Conservation (phyloP, 2,113 vertebrate genomes). For the Ageneiosus marmoratus region DNA sequence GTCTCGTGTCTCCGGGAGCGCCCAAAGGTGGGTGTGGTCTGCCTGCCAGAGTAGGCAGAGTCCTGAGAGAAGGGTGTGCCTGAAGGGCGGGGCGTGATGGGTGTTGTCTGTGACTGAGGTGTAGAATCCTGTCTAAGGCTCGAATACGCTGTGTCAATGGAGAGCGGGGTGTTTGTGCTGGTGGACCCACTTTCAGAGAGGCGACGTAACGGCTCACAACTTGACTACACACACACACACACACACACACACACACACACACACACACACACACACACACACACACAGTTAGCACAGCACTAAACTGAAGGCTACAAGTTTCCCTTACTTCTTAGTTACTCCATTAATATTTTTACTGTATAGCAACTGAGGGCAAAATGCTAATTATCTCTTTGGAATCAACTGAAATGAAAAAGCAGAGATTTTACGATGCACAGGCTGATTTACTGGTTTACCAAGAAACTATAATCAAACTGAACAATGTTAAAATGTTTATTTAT, state of each 20-base stretch:
- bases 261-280: not conserved
- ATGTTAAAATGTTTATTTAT: not conserved
- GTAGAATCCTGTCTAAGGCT: slow-evolving; percentile 85
- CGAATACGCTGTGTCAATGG: slow-evolving; percentile 93
- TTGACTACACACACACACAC: slow-evolving; percentile 52
- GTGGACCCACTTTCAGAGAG: slow-evolving; percentile 78
- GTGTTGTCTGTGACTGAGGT: slow-evolving; percentile 67
- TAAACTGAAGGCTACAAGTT: not conserved
- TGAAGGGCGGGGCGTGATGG: slow-evolving; percentile 83
- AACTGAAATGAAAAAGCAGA: not conserved
- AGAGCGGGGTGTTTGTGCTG: slow-evolving; percentile 87
- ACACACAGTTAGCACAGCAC: not conserved
- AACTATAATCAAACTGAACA: not conserved
- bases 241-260: slow-evolving; percentile 19
- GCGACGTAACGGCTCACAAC: slow-evolving; percentile 80
- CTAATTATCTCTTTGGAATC: not conserved
- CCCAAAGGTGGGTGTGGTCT: slow-evolving; percentile 89
- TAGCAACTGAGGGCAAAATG: not conserved
- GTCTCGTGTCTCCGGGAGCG: slow-evolving; percentile 86
- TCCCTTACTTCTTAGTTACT: not conserved
- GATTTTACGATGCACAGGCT: not conserved
- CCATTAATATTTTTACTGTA: not conserved
- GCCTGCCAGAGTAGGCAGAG: slow-evolving; percentile 91
- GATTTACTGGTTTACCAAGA: not conserved
- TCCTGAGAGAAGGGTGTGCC: slow-evolving; percentile 96